Evolutionary conservation across 2,888 invertebrate genomes (phyloP).

Genomic region (Microplitis deprimator): DNA sequence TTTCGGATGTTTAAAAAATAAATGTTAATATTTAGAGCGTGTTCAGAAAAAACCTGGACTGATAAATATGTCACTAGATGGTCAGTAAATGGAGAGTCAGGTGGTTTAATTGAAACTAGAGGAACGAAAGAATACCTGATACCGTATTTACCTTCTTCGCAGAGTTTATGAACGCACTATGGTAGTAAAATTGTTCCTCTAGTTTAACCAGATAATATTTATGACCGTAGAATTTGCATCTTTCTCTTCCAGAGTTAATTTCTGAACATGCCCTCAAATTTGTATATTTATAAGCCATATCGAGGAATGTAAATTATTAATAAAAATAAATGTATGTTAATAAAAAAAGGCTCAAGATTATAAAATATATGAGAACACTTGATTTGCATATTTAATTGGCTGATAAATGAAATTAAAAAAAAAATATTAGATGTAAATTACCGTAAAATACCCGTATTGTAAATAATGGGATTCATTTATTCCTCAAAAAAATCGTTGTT

Average conservation of each 20-base stretch:
- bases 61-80: no score
- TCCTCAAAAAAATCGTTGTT: background rate
- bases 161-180: no score
- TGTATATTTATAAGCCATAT: background rate
- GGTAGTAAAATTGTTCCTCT: no score
- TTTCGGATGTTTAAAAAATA: background rate
- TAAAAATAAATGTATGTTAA: background rate
- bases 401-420: background rate
- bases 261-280: background rate
- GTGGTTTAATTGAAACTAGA: no score
- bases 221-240: no score
- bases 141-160: no score
- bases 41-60: no score
- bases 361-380: background rate
- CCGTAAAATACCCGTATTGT: background rate
- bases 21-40: background rate
- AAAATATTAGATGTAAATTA: background rate
- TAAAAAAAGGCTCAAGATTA: background rate
- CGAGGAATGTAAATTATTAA: background rate
- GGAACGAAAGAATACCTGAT: no score
- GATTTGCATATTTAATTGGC: background rate
- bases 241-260: no score
- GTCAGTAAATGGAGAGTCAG: no score
- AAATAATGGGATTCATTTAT: background rate
- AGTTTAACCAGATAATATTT: no score